phyloP scores from a whole-genome alignment of 2,113 vertebrate genomes.

The Centropus bengalensis region DNA sequence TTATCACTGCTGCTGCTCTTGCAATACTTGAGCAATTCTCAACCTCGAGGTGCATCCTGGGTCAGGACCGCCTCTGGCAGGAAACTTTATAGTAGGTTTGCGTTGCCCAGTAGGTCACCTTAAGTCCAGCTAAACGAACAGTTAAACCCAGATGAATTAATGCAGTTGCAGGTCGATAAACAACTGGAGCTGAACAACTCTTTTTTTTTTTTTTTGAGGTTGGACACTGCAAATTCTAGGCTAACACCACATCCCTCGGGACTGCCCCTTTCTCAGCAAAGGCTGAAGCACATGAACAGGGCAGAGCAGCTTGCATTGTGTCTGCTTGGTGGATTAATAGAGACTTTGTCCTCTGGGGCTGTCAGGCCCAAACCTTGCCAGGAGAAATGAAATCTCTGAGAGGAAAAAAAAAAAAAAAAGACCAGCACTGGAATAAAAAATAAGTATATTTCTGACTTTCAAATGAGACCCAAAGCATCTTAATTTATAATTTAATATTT shows the following conservation, averaged over 20 bases:
- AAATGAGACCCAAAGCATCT: conserved; percentile 37
- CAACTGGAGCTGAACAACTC: not conserved
- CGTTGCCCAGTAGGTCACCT: not conserved
- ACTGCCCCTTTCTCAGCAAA: not conserved
- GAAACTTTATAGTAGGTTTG: not conserved
- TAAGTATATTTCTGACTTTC: conserved; percentile 43
- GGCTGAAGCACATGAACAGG: not conserved
- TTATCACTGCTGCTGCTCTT: not conserved
- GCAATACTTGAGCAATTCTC: not conserved
- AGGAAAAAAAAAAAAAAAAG: not conserved
- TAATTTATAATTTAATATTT: conserved; percentile 59
- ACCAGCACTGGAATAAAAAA: not conserved
- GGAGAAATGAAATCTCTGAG: not conserved
- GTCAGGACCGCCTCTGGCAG: not conserved
- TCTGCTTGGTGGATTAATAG: not conserved
- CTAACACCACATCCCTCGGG: not conserved
- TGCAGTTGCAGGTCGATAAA: not conserved
- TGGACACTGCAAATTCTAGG: not conserved
- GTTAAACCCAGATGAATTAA: not conserved
- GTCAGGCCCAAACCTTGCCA: not conserved
- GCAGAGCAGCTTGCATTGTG: not conserved
- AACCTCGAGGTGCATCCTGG: not conserved
- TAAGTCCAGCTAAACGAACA: not conserved
- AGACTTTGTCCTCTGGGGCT: conserved; percentile 1
- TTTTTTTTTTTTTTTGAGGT: not conserved